phyloP scores from a whole-genome alignment of 2,797 vertebrate species.

The Parauchenoglanis punctatus region DNA sequence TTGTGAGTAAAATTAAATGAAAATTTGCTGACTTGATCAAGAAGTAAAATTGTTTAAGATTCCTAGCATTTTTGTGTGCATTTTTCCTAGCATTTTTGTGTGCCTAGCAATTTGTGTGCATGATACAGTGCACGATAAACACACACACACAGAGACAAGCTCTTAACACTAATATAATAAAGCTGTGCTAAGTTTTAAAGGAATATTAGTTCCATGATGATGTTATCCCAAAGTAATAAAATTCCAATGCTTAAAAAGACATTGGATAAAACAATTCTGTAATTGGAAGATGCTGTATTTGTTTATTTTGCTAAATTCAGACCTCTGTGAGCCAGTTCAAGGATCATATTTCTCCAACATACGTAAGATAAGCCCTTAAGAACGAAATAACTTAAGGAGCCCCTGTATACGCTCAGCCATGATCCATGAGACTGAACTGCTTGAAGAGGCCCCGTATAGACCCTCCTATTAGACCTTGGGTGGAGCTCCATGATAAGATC shows the following conservation, averaged over 20 bases:
- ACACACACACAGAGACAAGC: neutral
- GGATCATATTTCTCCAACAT: neutral
- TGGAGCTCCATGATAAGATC: neutral
- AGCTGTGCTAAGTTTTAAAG: neutral
- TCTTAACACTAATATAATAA: conserved; percentile 1
- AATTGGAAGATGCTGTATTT: neutral
- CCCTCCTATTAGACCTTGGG: neutral
- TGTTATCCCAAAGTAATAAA: neutral
- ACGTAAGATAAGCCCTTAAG: neutral
- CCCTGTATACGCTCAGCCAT: neutral
- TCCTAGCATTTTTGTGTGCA: conserved; percentile 2
- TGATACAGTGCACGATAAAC: neutral
- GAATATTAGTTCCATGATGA: neutral
- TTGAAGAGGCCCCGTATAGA: neutral
- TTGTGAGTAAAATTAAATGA: conserved; percentile 1
- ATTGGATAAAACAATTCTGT: neutral
- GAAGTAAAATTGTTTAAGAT: conserved; percentile 20
- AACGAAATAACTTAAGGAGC: neutral
- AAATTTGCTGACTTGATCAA: conserved; percentile 14
- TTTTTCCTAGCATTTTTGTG: conserved; percentile 11
- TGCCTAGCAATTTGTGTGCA: neutral
- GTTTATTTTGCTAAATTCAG: neutral
- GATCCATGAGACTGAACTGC: too few species aligned
- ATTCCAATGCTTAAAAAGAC: neutral
- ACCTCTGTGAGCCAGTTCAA: neutral